Base-by-base conservation (phyloP, 2,797 vertebrate genomes). In the Ctenopoma multispine region DNA sequence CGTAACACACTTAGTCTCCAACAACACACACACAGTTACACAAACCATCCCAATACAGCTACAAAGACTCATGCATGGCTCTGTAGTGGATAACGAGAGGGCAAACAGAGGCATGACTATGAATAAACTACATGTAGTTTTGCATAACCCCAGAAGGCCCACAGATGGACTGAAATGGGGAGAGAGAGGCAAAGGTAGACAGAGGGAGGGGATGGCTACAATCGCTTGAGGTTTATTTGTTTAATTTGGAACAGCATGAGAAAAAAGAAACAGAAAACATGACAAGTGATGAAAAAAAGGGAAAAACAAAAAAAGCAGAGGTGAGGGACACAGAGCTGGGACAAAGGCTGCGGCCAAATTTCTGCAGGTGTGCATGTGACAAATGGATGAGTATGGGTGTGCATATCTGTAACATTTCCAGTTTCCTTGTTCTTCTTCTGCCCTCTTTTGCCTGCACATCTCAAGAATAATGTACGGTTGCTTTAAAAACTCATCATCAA, bases 291-390 rank as follows among this genome's bases (percentile, higher is more conserved):
- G 13, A 7, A 24, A 36, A 64, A 60, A 61, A 20, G 14, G 8
- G 15, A 53, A 27, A 49, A 44, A 44, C 0, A 12, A 27, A n/a
- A 59, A 38, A 23, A 1, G 12, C 4, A 50, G 40, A 4, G 24
- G 40, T 41, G 4, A 48, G 49, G 59, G 49, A 40, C 4, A 1
- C 13, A 53, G 43, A 23, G n/a, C 12, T 48, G 38, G 40, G 54
- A 75, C 53, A 87, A 71, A 72, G 62, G 73, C 79, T 84, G 61
- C 63, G 76, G 84, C 70, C 82, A 80, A 83, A 83, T 88, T 83
- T 87, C 81, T 82, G 67, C 75, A 84, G 81, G 79, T 90, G 84
- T 87, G 82, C 85, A 8, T n/a, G 21, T 79, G 69, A 83, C 73
- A 68, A 67, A 66, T 58, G 50, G 14, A 34, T 65, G 49, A 56